phyloP scores from a whole-genome alignment of 64 coral and sea anemone genomes.

The Dendronephthya gigantea region DNA sequence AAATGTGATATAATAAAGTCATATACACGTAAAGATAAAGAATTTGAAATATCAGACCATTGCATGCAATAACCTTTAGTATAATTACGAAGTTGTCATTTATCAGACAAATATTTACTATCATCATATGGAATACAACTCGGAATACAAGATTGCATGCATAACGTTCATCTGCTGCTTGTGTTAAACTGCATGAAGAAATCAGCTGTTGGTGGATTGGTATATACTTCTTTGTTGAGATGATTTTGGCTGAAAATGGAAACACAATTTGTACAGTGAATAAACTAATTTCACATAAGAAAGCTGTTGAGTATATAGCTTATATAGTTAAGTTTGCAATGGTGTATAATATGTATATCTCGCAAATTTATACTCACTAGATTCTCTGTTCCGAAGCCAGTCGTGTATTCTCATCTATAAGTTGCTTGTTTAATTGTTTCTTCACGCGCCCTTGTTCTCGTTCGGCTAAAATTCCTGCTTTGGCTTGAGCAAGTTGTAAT shows the following conservation, averaged over 20 bases:
- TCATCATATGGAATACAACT: background rate
- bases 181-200: conserved; percentile 99
- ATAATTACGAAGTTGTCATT: too few relatives aligned
- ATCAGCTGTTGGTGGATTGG: conserved; percentile 72
- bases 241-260: conserved; percentile 63
- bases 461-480: conserved; percentile 83
- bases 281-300: too few relatives aligned
- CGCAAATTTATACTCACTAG: conserved; percentile 58
- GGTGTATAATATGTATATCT: too few relatives aligned
- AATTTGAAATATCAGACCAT: too few relatives aligned
- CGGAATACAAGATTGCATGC: background rate
- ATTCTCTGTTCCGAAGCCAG: conserved; percentile 81
- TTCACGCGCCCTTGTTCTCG: conserved; percentile 52
- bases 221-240: conserved; percentile 83
- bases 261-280: background rate
- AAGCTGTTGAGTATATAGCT: too few relatives aligned
- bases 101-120: too few relatives aligned
- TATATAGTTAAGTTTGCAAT: too few relatives aligned
- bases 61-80: too few relatives aligned
- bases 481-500: conserved; percentile 71
- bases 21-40: too few relatives aligned
- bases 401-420: conserved; percentile 75
- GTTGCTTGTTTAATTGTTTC: conserved; percentile 70
- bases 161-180: conserved; percentile 63
- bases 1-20: too few relatives aligned